Evolutionary conservation across 2,888 invertebrate species (phyloP).

Genomic region (Homarus gammarus): DNA sequence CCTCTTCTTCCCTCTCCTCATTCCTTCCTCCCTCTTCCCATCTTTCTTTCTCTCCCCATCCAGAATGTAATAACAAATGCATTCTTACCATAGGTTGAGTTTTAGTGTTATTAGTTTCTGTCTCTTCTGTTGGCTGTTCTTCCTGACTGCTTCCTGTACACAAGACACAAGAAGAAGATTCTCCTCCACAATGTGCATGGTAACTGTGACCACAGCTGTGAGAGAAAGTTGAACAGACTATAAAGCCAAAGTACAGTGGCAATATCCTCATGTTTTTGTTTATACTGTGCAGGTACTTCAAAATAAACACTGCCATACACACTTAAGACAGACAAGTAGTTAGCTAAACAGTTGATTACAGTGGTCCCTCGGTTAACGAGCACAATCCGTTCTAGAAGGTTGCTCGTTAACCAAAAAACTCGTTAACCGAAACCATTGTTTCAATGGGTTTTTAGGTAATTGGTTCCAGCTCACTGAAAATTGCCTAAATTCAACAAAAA

Average conservation of each 20-base stretch:
- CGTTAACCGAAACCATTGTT: too few relatives aligned
- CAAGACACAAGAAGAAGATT: conserved; percentile 51
- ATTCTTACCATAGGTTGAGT: conserved; percentile 22
- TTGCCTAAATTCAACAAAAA: too few relatives aligned
- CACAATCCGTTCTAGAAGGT: too few relatives aligned
- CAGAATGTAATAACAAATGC: background rate
- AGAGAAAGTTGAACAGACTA: background rate
- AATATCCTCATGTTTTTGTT: background rate
- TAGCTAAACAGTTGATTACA: too few relatives aligned
- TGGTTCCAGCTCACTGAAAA: too few relatives aligned
- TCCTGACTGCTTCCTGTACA: conserved; percentile 54
- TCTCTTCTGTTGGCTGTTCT: conserved; percentile 22
- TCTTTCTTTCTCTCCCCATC: background rate
- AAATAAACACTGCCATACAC: too few relatives aligned
- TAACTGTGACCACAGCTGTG: conserved; percentile 72
- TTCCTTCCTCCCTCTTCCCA: background rate
- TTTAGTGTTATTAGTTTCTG: background rate
- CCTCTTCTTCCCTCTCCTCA: background rate
- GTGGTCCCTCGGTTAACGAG: too few relatives aligned
- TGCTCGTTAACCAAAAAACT: too few relatives aligned
- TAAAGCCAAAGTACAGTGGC: background rate
- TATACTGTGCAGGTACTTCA: too few relatives aligned
- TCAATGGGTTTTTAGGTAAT: too few relatives aligned
- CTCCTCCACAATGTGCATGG: conserved; percentile 62
- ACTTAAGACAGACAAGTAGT: too few relatives aligned